phyloP scores from a whole-genome alignment of 2,113 vertebrate species.

The Setophaga kirtlandii region DNA sequence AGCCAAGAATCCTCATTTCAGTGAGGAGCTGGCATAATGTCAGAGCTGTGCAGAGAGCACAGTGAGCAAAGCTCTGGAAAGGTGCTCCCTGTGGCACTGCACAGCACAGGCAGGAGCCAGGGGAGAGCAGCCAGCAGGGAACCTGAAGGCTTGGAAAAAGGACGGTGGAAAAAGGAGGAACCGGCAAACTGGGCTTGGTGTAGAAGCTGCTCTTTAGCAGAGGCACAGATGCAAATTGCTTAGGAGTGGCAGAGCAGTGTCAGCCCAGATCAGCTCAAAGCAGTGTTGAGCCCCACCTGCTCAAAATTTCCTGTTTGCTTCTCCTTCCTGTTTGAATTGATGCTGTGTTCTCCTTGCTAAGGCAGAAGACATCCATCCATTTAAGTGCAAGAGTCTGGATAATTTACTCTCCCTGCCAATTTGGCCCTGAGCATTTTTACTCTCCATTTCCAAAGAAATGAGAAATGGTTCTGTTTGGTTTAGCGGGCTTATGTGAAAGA shows the following conservation, averaged over 20 bases:
- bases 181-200: neutral
- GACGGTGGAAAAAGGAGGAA: neutral
- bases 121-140: neutral
- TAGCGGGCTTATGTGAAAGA: conserved; percentile 12
- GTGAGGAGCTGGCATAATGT: fast-evolving
- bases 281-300: neutral
- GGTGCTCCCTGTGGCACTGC: fast-evolving
- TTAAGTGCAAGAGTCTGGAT: conserved; percentile 17
- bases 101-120: neutral
- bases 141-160: no score
- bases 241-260: neutral
- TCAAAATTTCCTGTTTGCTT: neutral
- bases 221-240: neutral
- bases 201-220: neutral
- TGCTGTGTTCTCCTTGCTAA: neutral
- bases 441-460: conserved; percentile 40
- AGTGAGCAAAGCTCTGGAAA: neutral
- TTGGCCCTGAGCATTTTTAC: conserved; percentile 30
- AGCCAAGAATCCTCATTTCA: neutral
- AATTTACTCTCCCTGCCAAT: conserved; percentile 31
- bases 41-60: neutral
- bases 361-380: conserved; percentile 27
- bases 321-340: neutral
- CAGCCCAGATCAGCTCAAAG: neutral
- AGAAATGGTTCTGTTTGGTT: conserved; percentile 55